Evolutionary conservation across 2,888 invertebrate species (phyloP).

Genomic region (Rhamnusium bicolor): DNA sequence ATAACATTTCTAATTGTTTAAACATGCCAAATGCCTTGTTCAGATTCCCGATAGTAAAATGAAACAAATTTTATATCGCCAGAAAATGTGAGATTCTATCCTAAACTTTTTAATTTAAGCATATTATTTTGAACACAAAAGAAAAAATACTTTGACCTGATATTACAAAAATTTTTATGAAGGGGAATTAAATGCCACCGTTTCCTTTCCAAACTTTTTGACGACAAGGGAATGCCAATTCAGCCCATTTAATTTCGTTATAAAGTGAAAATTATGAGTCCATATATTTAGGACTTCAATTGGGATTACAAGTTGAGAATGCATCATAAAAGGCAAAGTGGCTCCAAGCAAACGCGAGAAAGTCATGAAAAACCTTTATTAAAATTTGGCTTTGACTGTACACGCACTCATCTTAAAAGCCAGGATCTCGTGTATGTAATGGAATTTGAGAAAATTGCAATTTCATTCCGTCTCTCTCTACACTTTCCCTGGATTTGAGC

Average conservation of each 20-base stretch:
- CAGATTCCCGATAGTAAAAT: too few species aligned
- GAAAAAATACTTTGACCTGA: neutral
- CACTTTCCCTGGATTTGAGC: slow-evolving; percentile 36
- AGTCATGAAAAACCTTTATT: slow-evolving; percentile 50
- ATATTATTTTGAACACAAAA: neutral
- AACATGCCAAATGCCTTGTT: too few species aligned
- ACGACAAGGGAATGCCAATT: slow-evolving; percentile 7
- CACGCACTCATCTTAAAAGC: slow-evolving; percentile 57
- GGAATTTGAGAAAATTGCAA: slow-evolving; percentile 57
- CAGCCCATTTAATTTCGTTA: slow-evolving; percentile 18
- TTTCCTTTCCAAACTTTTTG: neutral
- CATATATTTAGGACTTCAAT: slow-evolving; percentile 17
- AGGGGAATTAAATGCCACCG: slow-evolving; percentile 1
- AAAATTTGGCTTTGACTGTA: slow-evolving; percentile 52
- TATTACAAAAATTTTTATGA: neutral
- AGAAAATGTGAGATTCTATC: neutral
- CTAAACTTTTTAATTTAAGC: neutral
- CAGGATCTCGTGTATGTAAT: slow-evolving; percentile 52
- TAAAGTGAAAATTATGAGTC: slow-evolving; percentile 12
- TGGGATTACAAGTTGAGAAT: slow-evolving; percentile 26
- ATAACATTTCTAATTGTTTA: too few species aligned
- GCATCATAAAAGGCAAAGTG: slow-evolving; percentile 17
- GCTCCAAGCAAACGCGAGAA: neutral
- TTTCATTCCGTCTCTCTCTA: slow-evolving; percentile 45
- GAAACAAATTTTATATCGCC: neutral